Evolutionary conservation across 2,113 vertebrate species (phyloP).

Genomic region (Prietella phreatophila): DNA sequence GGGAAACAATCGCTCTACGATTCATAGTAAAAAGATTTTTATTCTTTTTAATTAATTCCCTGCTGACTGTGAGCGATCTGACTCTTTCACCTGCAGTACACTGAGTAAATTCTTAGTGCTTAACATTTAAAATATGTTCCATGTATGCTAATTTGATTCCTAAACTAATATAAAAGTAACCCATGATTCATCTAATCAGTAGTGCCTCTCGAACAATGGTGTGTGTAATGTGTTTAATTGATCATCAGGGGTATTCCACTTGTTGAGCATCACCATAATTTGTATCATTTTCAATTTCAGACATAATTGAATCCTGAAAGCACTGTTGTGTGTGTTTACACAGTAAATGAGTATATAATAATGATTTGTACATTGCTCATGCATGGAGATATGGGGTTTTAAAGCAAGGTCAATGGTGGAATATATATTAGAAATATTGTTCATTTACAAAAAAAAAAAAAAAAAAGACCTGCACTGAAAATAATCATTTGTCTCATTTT

Average conservation of each 20-base stretch:
- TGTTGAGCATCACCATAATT: slow-evolving; percentile 28
- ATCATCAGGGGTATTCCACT: slow-evolving; percentile 23
- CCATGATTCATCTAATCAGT: neutral
- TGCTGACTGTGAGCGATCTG: neutral
- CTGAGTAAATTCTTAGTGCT: neutral
- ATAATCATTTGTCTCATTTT: neutral
- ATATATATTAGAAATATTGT: neutral
- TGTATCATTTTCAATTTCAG: slow-evolving; percentile 26
- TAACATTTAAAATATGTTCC: neutral
- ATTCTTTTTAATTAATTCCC: neutral
- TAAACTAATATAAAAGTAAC: neutral
- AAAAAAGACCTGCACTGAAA: neutral
- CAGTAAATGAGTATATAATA: slow-evolving; percentile 19
- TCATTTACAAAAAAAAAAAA: neutral
- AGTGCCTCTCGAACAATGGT: neutral
- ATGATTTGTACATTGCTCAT: slow-evolving; percentile 10
- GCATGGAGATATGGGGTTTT: neutral
- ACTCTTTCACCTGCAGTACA: neutral
- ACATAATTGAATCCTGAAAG: slow-evolving; percentile 29
- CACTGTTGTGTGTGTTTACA: slow-evolving; percentile 11
- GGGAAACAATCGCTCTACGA: neutral
- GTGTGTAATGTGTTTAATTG: slow-evolving; percentile 27
- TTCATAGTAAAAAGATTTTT: neutral
- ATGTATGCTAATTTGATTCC: neutral
- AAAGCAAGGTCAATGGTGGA: slow-evolving; percentile 2